Evolutionary conservation across 2,888 invertebrate genomes (phyloP), one percentile per base, ranked within the genome.

Genomic region (Ephialtes manifestator): DNA sequence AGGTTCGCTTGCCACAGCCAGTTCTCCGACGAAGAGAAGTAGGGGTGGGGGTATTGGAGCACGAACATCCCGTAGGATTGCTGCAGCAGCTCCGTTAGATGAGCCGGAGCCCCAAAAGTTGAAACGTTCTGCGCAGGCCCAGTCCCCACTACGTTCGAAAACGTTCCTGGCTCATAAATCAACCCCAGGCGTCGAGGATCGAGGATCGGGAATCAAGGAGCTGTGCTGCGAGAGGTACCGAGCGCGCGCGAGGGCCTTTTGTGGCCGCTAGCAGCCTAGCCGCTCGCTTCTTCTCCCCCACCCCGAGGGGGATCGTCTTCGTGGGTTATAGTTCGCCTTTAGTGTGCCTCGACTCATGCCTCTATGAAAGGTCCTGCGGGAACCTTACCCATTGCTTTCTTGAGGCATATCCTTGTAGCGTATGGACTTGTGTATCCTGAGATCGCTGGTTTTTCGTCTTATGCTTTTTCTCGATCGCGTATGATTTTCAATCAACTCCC

Each of bases 141-240:
- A 31, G 68, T 91, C 91, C 91, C 92, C 89, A 89, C 82, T 48
- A 18, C 65, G 3, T 0, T 18, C 24, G 67, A 81, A 79, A 83
- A 81, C 51, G 18, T 74, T 71, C 74, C 81, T 74, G 72, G 74
- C 87, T 84, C 90, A 89, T 92, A 92, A 93, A 92, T 92, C 92
- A 93, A 90, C 91, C 92, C 91, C 87, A 88, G 89, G 89, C 88
- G 70, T 87, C 87, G 82, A 87, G 87, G 87, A 87, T 86, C 90
- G 87, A 88, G 88, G 85, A 85, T 83, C 86, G 78, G 84, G 76
- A 65, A 76, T 65, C 76, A 83, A 82, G 82, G 85, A 85, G 74
- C 77, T 77, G 24, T 51, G 70, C 24, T 39, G 13, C 18, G 18
- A 39, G 46, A 46, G 48, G 51, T 67, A 75, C 39, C 48, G 48